Evolutionary conservation across 2,113 vertebrate genomes (phyloP).

Genomic region (Mesembrinibis cayennensis): DNA sequence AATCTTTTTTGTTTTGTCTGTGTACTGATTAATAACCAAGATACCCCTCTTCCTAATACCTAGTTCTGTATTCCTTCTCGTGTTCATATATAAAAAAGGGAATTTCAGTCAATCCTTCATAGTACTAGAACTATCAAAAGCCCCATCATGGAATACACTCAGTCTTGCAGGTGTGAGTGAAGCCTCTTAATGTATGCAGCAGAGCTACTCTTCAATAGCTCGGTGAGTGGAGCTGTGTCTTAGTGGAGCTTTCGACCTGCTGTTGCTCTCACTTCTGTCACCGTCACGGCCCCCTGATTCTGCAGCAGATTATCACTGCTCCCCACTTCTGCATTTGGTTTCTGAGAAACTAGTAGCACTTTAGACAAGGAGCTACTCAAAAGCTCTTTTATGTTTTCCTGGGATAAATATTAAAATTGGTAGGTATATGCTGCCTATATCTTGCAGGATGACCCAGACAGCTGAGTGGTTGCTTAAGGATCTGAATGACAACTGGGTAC

Average conservation of each 20-base stretch:
- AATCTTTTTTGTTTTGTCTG: neutral
- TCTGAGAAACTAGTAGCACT: neutral
- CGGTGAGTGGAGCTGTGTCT: neutral
- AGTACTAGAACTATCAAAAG: neutral
- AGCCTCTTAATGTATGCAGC: neutral
- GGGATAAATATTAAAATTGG: slow-evolving; percentile 2
- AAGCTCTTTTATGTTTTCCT: neutral
- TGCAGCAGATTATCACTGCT: neutral
- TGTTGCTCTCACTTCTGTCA: neutral
- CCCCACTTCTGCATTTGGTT: neutral
- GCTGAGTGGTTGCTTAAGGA: slow-evolving; percentile 25
- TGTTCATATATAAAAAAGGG: neutral
- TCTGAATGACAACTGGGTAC: slow-evolving; percentile 23
- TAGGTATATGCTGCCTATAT: neutral
- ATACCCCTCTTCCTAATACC: neutral
- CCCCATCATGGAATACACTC: neutral
- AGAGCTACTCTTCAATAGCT: neutral
- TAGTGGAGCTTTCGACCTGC: neutral
- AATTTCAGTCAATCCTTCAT: neutral
- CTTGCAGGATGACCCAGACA: neutral
- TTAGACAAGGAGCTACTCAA: neutral
- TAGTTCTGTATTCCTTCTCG: neutral
- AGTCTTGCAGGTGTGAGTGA: neutral
- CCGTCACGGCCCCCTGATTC: neutral
- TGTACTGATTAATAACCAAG: neutral